Evolutionary conservation across 2,113 vertebrate genomes (phyloP).

Genomic region (Scophthalmus maximus): DNA sequence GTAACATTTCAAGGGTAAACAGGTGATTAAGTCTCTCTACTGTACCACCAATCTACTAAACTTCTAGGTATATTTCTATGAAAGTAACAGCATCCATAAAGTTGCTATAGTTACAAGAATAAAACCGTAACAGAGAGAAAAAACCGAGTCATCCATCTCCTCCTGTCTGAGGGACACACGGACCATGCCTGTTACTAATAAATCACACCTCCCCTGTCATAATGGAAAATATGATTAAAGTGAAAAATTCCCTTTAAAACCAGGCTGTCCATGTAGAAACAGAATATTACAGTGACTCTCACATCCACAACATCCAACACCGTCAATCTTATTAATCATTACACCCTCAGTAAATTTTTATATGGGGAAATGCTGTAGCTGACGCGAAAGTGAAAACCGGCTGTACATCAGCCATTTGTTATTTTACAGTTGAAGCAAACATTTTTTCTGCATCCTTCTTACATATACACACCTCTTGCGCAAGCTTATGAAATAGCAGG

Average conservation of each 20-base stretch:
- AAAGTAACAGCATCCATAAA: conserved; percentile 1
- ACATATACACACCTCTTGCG: background rate
- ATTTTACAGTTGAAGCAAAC: conserved; percentile 19
- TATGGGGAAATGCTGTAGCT: conserved; percentile 11
- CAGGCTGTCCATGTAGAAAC: conserved; percentile 5
- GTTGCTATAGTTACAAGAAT: background rate
- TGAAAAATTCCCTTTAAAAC: conserved; percentile 14
- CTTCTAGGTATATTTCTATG: background rate
- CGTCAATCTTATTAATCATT: conserved; percentile 24
- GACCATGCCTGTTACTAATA: background rate
- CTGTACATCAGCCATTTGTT: conserved; percentile 12
- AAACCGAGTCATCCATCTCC: background rate
- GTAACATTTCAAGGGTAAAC: background rate
- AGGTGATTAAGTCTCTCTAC: background rate
- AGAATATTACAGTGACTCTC: conserved; percentile 13
- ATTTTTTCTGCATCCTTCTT: background rate
- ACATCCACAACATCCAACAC: conserved; percentile 13
- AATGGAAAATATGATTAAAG: conserved; percentile 30
- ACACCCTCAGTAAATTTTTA: conserved; percentile 23
- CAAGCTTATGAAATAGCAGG: background rate
- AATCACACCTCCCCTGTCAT: conserved; percentile 20
- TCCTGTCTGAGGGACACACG: background rate
- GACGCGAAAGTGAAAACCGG: conserved; percentile 2
- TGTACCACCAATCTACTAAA: background rate
- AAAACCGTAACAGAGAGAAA: background rate